Evolutionary conservation across 2,888 invertebrate species (phyloP), one percentile per base, ranked within the genome.

Genomic region (Creontiades dilutus): DNA sequence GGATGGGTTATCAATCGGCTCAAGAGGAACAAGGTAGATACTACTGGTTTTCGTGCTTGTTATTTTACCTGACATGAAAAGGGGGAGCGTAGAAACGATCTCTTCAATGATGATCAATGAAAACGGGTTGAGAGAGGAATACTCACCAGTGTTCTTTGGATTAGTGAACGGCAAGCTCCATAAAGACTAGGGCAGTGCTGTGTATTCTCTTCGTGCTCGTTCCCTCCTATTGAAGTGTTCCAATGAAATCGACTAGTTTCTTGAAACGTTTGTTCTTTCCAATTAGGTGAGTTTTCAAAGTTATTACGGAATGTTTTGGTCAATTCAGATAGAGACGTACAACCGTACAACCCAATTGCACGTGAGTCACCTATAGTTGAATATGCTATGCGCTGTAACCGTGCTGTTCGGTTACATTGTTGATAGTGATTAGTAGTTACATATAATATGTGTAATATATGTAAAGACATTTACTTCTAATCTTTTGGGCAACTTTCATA

Each of bases 1-100:
- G 37, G 37, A 37, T 37, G 37, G 37, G 3, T 37, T 7, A 7
- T 37, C 37, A 37, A 37, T 37, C 7, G 37, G 37, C 37, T 37
- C 7, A 4, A 37, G 37, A 7, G 37, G 7, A 37, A 37, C 37
- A 4, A 4, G 7, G 37, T 37, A 37, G 37, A 7, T 37, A 37
- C 37, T 37, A 7, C 37, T 37, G 3, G 12, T 16, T 61, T 61
- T 19, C 61, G 16, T 61, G 61, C n/a, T n/a, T 61, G 52, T 61
- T n/a, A 61, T 61, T 61, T 61, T 61, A 19, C n/a, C 14, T 52
- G 52, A 52, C 52, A 52, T 52, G 52, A 52, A 52, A 52, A 52
- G 61, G 61, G 61, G 61, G 61, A 61, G 61, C 61, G 3, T 61
- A 0, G n/a, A 61, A 61, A 16, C 61, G 61, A 61, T 61, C 9